These are phyloP conservation scores for Hippocampus kuda DNA, from an alignment of 2,797 vertebrate species.

Conservation along the genomic window DNA sequence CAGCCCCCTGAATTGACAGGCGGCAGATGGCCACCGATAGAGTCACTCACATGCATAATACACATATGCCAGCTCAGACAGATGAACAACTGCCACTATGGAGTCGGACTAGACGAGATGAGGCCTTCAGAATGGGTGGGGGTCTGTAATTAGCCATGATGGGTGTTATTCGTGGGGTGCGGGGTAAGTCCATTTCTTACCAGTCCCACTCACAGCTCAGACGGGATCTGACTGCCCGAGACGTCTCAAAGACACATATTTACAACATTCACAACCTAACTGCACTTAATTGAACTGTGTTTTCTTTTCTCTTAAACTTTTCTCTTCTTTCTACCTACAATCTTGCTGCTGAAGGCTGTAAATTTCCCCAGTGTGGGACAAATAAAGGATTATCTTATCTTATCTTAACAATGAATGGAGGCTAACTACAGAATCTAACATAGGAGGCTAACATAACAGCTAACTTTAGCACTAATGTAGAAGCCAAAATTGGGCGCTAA, in stretches of 20 bases:
- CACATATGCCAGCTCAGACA: constrained; percentile 51
- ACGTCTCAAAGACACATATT: neutral
- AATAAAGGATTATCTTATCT: no score
- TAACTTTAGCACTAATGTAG: no score
- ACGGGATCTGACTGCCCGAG: neutral
- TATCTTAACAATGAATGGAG: no score
- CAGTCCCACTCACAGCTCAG: neutral
- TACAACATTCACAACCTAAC: no score
- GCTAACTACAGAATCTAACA: neutral
- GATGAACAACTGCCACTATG: constrained; percentile 52
- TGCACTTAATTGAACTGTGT: no score
- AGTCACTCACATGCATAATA: constrained; percentile 18
- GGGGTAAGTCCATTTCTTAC: constrained; percentile 3
- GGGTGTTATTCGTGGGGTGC: constrained; percentile 9
- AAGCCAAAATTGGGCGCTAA: no score
- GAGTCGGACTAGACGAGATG: constrained; percentile 32
- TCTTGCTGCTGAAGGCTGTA: no score
- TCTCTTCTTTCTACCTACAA: no score
- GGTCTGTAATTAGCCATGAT: constrained; percentile 23
- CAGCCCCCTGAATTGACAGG: constrained; percentile 7
- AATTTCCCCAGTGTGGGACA: no score
- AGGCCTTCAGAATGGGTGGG: constrained; percentile 6
- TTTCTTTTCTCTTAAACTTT: no score
- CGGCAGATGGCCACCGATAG: constrained; percentile 52
- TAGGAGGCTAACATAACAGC: no score